Conservation (phyloP, 1,140 invertebrate genomes). For the Diabrotica virgifera region DNA sequence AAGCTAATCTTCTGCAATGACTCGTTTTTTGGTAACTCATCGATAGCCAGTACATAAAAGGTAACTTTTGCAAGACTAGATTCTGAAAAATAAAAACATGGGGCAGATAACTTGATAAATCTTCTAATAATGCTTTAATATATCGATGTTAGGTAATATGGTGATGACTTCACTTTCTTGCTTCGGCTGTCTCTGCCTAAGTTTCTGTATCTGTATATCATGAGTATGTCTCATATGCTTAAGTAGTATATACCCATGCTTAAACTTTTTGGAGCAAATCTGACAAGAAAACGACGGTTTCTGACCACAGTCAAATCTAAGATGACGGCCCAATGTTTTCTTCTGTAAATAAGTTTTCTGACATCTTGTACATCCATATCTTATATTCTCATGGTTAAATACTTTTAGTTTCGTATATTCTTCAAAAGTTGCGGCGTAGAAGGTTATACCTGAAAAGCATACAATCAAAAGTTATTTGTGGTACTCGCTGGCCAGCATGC, state of each 20-base stretch:
- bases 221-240: conserved; percentile 49
- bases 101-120: no score
- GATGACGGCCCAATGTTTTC: conserved; percentile 52
- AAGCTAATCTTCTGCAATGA: no score
- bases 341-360: conserved; percentile 59
- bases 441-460: conserved; percentile 25
- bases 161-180: conserved; percentile 19
- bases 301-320: conserved; percentile 59
- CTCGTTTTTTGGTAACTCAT: no score
- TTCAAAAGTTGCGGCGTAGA: conserved; percentile 36
- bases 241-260: conserved; percentile 52
- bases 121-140: background rate
- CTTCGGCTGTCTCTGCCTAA: conserved; percentile 32
- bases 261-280: conserved; percentile 52
- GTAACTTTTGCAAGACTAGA: no score
- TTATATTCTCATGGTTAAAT: conserved; percentile 34
- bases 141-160: conserved; percentile 14
- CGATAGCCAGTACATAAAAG: no score
- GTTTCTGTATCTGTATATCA: conserved; percentile 39
- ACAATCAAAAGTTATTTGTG: background rate
- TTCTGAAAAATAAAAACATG: no score
- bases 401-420: conserved; percentile 38
- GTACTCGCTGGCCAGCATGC: background rate
- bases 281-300: conserved; percentile 62
- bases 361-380: conserved; percentile 58